Conservation (phyloP, 2,888 invertebrate genomes). For the Myopa tessellatipennis region DNA sequence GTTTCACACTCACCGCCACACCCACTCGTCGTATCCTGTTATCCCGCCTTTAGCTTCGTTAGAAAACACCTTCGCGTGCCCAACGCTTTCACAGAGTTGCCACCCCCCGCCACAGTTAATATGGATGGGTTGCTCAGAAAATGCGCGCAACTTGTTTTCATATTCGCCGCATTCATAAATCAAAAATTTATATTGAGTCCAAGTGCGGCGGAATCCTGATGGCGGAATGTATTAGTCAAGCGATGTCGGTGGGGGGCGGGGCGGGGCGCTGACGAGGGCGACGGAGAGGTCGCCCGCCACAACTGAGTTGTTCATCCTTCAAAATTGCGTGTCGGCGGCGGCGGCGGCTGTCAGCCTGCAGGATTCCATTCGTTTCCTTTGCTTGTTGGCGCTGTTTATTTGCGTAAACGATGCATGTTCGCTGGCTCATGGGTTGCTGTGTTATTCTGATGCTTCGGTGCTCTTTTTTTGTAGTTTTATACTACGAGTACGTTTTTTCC, state of each 20-base stretch:
- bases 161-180: slow-evolving; percentile 23
- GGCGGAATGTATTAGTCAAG: background rate
- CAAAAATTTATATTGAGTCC: slow-evolving; percentile 31
- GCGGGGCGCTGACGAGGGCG: background rate
- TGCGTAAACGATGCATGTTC: slow-evolving; percentile 3
- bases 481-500: background rate
- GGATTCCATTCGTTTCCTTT: slow-evolving; percentile 18
- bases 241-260: background rate
- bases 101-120: too few species aligned
- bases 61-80: too few species aligned
- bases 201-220: slow-evolving; percentile 11
- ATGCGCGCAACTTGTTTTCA: too few species aligned
- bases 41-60: too few species aligned
- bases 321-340: background rate
- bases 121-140: too few species aligned
- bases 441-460: background rate
- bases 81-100: too few species aligned
- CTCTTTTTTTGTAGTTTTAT: background rate
- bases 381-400: slow-evolving; percentile 23
- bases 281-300: too few species aligned
- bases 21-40: too few species aligned
- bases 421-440: background rate
- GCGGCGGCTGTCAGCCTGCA: slow-evolving; percentile 54
- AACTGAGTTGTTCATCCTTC: background rate
- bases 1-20: too few species aligned